Conservation (phyloP, 2,888 invertebrate species). For the Drosophila koepferae region DNA sequence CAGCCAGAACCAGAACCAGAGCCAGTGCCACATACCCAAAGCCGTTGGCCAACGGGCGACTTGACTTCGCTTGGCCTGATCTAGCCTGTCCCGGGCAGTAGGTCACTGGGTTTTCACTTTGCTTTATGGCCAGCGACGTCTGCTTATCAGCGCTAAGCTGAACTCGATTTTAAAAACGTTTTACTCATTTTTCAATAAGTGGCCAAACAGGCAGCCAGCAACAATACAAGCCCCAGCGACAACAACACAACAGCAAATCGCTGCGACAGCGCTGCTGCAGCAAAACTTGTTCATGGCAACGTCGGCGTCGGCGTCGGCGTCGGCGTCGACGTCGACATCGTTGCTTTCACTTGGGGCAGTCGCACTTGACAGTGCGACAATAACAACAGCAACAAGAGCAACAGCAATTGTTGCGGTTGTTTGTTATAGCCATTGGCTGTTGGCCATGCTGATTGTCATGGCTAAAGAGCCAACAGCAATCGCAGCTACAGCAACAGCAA, state of each 20-base stretch:
- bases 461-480: constrained; percentile 69
- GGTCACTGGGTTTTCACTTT: constrained; percentile 79
- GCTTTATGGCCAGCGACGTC: constrained; percentile 64
- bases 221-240: constrained; percentile 13
- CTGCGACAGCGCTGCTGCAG: constrained; percentile 49
- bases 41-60: constrained; percentile 41
- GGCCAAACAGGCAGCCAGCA: constrained; percentile 33
- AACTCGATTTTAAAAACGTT: constrained; percentile 70
- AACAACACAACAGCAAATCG: constrained; percentile 39
- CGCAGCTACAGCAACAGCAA: constrained; percentile 14
- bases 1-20: constrained; percentile 7
- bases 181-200: constrained; percentile 76
- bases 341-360: constrained; percentile 76
- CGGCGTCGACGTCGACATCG: constrained; percentile 49
- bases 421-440: constrained; percentile 72
- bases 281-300: constrained; percentile 58
- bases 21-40: constrained; percentile 6
- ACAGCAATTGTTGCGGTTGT: constrained; percentile 70
- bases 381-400: constrained; percentile 50
- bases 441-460: constrained; percentile 77
- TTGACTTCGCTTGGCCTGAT: constrained; percentile 4
- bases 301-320: not conserved
- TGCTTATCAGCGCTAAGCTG: constrained; percentile 69
- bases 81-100: constrained; percentile 43
- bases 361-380: constrained; percentile 77